These are phyloP conservation scores for Metallyticus violacea DNA, from an alignment of 2,888 invertebrate species.

Conservation along the genomic window DNA sequence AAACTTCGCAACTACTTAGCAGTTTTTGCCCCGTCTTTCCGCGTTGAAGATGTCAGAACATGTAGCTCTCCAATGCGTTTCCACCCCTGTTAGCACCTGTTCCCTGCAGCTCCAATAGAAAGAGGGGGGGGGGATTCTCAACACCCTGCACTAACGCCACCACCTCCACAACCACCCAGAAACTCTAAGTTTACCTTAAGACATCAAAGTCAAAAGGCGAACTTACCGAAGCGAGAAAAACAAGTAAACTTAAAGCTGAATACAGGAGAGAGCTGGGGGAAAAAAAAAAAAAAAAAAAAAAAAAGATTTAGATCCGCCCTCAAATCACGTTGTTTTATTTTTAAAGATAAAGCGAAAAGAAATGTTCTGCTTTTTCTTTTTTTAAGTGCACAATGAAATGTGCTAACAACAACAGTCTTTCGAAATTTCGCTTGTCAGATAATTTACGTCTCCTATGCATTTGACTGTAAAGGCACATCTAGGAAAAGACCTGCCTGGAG, in stretches of 20 bases:
- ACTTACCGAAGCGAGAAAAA: slow-evolving; percentile 9
- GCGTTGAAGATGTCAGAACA: neutral
- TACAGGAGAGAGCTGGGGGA: neutral
- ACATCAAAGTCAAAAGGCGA: slow-evolving; percentile 15
- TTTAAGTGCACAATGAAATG: neutral
- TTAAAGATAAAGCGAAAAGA: neutral
- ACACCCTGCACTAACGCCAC: neutral
- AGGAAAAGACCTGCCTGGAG: too few species aligned
- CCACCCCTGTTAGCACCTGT: slow-evolving; percentile 9
- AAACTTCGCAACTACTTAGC: neutral
- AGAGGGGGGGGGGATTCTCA: neutral
- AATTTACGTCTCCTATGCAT: neutral
- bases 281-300: neutral
- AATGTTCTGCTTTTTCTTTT: neutral
- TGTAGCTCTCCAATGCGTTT: neutral
- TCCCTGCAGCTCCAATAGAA: neutral
- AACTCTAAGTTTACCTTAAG: neutral
- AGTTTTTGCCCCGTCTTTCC: neutral
- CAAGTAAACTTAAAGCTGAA: neutral
- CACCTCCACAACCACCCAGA: neutral
- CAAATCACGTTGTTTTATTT: neutral
- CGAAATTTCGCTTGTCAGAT: neutral
- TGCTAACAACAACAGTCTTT: neutral
- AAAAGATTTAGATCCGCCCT: neutral
- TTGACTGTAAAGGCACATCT: neutral